A percentile compares a stretch with the other conserved stretches of the same genome.
Conservation (phyloP, 2,113 vertebrate genomes). For the Spilogale gracilis region DNA sequence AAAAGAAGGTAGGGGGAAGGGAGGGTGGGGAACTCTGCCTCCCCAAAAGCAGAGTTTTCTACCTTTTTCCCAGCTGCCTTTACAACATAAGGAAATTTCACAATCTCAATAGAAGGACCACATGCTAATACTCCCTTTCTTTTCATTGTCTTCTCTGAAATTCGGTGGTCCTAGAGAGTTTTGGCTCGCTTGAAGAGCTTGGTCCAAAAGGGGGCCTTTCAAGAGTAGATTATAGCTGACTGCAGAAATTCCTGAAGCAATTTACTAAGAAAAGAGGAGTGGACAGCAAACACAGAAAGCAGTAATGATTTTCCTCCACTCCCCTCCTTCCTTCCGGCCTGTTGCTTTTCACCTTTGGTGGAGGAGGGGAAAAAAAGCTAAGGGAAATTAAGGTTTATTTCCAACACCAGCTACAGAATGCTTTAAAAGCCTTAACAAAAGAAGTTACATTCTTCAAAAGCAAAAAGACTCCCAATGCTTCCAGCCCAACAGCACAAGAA, state of each 20-base stretch:
- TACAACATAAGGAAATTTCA: not conserved
- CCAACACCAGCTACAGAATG: conserved; percentile 26
- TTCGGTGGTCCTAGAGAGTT: not conserved
- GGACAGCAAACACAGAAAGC: conserved; percentile 43
- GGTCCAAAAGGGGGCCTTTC: conserved; percentile 47
- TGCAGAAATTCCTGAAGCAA: conserved; percentile 67
- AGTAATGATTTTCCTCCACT: not conserved
- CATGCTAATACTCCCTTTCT: conserved; percentile 46
- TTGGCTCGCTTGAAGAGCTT: conserved; percentile 51
- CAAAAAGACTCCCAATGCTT: not conserved
- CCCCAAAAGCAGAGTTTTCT: not conserved
- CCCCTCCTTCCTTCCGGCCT: not conserved
- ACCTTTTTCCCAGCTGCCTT: not conserved
- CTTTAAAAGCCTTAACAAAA: not conserved
- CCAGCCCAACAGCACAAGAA: not conserved
- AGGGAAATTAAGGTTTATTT: conserved; percentile 65
- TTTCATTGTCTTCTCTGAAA: conserved; percentile 49
- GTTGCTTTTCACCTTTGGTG: conserved; percentile 4
- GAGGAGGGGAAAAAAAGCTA: not conserved
- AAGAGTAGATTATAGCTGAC: conserved; percentile 69
- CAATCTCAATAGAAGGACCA: conserved; percentile 19
- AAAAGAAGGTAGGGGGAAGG: not conserved
- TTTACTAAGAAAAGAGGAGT: conserved; percentile 54
- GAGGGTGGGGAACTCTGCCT: not conserved
- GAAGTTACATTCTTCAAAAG: not conserved